Conservation (phyloP, 2,888 invertebrate genomes). For the Andrena marginata region DNA sequence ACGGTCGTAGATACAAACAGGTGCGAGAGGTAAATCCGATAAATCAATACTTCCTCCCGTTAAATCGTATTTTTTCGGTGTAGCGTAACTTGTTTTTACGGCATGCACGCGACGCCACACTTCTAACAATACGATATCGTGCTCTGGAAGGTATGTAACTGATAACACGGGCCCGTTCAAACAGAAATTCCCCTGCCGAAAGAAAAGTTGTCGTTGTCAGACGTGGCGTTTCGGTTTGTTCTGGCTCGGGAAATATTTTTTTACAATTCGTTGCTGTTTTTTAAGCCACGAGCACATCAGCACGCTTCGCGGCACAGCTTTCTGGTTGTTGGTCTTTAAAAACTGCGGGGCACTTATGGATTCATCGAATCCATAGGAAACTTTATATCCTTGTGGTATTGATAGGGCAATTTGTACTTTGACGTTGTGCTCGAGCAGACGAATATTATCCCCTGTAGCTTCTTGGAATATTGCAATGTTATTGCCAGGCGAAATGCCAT, state of each 20-base stretch:
- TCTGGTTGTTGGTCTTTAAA: no score
- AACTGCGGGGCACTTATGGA: neutral
- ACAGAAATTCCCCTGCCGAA: conserved; percentile 11
- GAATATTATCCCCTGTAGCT: no score
- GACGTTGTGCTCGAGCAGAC: no score
- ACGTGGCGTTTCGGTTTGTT: conserved; percentile 7
- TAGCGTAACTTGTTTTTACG: conserved; percentile 34
- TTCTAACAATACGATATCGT: conserved; percentile 19
- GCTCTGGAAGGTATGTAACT: conserved; percentile 23
- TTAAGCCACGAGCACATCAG: neutral
- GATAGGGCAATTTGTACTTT: no score
- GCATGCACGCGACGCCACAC: conserved; percentile 2
- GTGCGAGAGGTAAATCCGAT: conserved; percentile 37
- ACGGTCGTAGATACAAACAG: neutral
- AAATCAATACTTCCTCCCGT: conserved; percentile 51
- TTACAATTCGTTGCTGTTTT: neutral
- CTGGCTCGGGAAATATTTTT: conserved; percentile 9
- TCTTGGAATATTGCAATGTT: no score
- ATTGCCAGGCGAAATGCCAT: no score
- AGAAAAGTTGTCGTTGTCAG: neutral
- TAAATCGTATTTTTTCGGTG: conserved; percentile 48
- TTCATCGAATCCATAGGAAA: neutral
- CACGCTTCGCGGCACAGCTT: no score
- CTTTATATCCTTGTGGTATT: no score
- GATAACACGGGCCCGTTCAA: conserved; percentile 30